phyloP scores from a whole-genome alignment of 2,797 vertebrate genomes.

The Austrolebias charrua region DNA sequence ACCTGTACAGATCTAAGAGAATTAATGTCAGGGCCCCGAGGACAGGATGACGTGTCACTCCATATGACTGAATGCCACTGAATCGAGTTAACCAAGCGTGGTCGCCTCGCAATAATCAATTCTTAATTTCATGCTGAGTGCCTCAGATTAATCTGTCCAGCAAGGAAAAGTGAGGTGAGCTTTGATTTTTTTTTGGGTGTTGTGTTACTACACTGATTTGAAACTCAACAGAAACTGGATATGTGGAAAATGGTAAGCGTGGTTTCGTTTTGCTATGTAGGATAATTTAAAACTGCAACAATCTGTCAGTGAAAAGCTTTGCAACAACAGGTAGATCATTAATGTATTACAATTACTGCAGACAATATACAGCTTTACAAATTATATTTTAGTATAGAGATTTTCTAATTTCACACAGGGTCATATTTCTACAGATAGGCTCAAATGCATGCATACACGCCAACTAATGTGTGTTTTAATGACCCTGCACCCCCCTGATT shows the following conservation, averaged over 20 bases:
- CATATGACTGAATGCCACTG: constrained; percentile 55
- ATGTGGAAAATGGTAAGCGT: constrained; percentile 28
- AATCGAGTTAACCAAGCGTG: constrained; percentile 79
- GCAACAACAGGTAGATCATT: constrained; percentile 24
- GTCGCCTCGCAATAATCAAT: constrained; percentile 81
- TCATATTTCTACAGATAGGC: no score
- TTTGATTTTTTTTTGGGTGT: constrained; percentile 48
- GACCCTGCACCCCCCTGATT: no score
- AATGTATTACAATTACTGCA: constrained; percentile 31
- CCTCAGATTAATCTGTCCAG: constrained; percentile 74
- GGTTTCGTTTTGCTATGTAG: constrained; percentile 11
- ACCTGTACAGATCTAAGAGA: constrained; percentile 69
- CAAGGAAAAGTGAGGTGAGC: constrained; percentile 53
- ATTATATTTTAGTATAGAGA: no score
- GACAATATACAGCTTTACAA: constrained; percentile 7
- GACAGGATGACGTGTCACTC: constrained; percentile 52
- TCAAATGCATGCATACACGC: no score
- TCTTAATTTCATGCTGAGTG: constrained; percentile 85
- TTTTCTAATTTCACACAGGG: no score
- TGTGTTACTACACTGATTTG: constrained; percentile 22
- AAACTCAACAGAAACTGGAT: constrained; percentile 38
- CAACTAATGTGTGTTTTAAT: no score
- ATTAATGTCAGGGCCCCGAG: constrained; percentile 66
- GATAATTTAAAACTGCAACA: constrained; percentile 23
- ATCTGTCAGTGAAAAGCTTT: constrained; percentile 27